Base-by-base conservation (phyloP, 2,888 invertebrate species). In the Rhabditoides inermis region DNA sequence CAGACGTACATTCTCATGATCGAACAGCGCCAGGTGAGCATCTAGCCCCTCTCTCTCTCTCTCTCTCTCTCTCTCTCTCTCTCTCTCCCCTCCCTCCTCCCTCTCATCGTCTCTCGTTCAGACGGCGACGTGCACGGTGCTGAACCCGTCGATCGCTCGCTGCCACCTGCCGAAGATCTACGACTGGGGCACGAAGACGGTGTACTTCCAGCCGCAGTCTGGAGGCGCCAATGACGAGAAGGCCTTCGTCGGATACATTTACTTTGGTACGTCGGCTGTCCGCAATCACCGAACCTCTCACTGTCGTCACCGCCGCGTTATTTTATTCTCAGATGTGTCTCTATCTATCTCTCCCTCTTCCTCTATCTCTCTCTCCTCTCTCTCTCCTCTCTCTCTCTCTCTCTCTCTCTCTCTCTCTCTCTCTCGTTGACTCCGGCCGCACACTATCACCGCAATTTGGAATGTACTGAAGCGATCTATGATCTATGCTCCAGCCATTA, bases 141-240 rank as follows among this genome's bases (percentile, higher is more conserved):
- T 76, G 42, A 76, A 73, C 47, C 62, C 70, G 1, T 65, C 76
- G 0, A 69, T 76, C 10, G 76, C 76, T 3, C 45, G 75, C 20
- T 76, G 76, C 53, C 57, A 56, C 27, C 55, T 76, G 25, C 73
- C 73, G 18, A 65, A 63, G 53, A 72, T 76, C 44, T 72, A 67
- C 53, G 70, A 74, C 52, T 76, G 76, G 76, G 76, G 76, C 46
- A 73, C 75, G 3, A 71, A 71, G 42, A 70, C 72, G 0, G 67
- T 76, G 25, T 74, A 67, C 53, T 74, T 76, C 64, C 74, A 76
- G 51, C 72, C 72, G 23, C 66, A 73, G 49, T 56, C 58, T 27
- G 66, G 68, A 42, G 65, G 62, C 36, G 71, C 70, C 1, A 70
- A 68, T 49, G 72, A 70, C 53, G 72, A 76, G 45, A 76, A 73